A percentile compares a stretch with the other conserved stretches of the same genome.
Conservation (phyloP, 1,140 invertebrate genomes). For the Platyura marginata region DNA sequence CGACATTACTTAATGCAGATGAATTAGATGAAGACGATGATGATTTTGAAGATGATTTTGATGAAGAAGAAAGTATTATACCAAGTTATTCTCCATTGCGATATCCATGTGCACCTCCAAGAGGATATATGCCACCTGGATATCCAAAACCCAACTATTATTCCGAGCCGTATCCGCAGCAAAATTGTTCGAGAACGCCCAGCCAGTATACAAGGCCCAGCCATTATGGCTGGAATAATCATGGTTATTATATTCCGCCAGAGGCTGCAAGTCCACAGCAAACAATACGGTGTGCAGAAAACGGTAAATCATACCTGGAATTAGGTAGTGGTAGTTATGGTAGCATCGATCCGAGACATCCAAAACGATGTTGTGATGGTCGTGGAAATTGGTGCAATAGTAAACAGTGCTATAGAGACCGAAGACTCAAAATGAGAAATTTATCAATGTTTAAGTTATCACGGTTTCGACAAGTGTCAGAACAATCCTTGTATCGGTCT, state of each 20-base stretch:
- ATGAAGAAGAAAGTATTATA: constrained; percentile 26
- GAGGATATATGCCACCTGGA: constrained; percentile 6
- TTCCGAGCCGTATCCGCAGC: constrained; percentile 22
- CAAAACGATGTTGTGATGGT: constrained; percentile 52
- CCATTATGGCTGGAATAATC: constrained; percentile 5
- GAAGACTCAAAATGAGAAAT: constrained; percentile 74
- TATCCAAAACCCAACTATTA: constrained; percentile 22
- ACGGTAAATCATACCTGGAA: constrained; percentile 78
- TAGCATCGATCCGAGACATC: constrained; percentile 7
- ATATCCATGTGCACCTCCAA: constrained; percentile 15
- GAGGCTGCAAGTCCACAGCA: constrained; percentile 37
- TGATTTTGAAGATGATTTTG: constrained; percentile 33
- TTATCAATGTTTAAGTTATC: constrained; percentile 85
- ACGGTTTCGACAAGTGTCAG: constrained; percentile 67
- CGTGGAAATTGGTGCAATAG: constrained; percentile 57
- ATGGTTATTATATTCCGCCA: constrained; percentile 14
- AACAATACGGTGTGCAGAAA: constrained; percentile 70
- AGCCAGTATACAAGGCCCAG: constrained; percentile 10
- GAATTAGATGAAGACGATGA: constrained; percentile 30
- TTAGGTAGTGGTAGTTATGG: constrained; percentile 45
- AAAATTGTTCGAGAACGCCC: constrained; percentile 22
- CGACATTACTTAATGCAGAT: constrained; percentile 27
- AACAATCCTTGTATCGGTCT: constrained; percentile 76
- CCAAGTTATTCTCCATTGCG: constrained; percentile 21
- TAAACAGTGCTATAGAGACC: constrained; percentile 58